phyloP scores from a whole-genome alignment of 2,888 invertebrate species.

The Carabus problematicus region DNA sequence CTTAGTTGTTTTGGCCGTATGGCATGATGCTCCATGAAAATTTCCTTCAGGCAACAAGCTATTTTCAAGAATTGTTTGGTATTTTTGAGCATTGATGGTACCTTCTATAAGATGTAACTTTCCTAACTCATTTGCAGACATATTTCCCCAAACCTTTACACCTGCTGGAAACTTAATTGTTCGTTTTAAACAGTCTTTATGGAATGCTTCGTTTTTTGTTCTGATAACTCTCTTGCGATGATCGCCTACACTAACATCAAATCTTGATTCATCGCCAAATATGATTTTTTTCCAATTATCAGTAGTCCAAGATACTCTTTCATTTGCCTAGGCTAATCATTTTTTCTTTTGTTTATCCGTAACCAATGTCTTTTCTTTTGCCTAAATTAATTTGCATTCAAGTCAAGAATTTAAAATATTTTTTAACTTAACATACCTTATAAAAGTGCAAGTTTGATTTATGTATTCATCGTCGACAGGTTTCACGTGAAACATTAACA shows the following conservation, averaged over 20 bases:
- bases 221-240: slow-evolving; percentile 13
- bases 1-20: slow-evolving; percentile 31
- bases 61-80: slow-evolving; percentile 12
- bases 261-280: slow-evolving; percentile 38
- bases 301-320: background rate
- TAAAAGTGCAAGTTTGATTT: background rate
- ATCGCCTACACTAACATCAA: slow-evolving; percentile 27
- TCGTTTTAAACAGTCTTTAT: no score
- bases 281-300: slow-evolving; percentile 25
- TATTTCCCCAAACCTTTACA: no score
- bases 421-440: slow-evolving; percentile 2
- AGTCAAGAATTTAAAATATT: background rate
- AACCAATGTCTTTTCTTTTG: background rate
- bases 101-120: slow-evolving; percentile 17
- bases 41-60: background rate
- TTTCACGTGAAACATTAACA: slow-evolving; percentile 1
- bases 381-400: background rate
- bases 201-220: slow-evolving; percentile 14
- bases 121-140: slow-evolving; percentile 25
- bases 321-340: background rate
- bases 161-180: no score
- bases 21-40: slow-evolving; percentile 23
- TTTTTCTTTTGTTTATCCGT: background rate
- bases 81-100: slow-evolving; percentile 21
- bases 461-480: background rate